A percentile compares a stretch with the other conserved stretches of the same genome.
Conservation (phyloP, 2,888 invertebrate genomes). For the Geotrupes spiniger region DNA sequence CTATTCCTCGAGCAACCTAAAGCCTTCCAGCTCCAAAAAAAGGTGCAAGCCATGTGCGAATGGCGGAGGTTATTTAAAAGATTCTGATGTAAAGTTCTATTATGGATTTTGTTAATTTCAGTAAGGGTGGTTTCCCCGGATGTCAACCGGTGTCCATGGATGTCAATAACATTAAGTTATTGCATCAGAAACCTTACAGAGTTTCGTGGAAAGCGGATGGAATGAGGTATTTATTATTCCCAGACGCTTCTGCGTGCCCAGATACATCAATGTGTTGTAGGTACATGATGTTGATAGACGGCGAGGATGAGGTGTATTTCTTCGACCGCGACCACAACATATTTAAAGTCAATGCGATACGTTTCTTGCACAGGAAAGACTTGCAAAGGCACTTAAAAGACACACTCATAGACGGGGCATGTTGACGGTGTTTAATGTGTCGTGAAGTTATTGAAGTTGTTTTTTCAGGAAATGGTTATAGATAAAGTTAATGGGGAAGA, state of each 20-base stretch:
- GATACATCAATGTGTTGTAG: slow-evolving; percentile 49
- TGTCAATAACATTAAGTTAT: slow-evolving; percentile 67
- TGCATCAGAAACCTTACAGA: slow-evolving; percentile 81
- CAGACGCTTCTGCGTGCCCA: slow-evolving; percentile 23
- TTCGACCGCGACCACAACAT: slow-evolving; percentile 93
- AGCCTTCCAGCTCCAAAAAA: slow-evolving; percentile 63
- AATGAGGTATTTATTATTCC: slow-evolving; percentile 75
- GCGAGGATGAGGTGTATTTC: slow-evolving; percentile 82
- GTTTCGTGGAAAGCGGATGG: slow-evolving; percentile 99
- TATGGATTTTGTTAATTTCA: slow-evolving; percentile 11
- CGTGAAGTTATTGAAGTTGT: slow-evolving; percentile 3
- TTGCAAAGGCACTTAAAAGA: slow-evolving; percentile 67
- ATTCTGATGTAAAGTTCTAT: neutral
- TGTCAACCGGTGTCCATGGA: slow-evolving; percentile 98
- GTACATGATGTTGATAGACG: slow-evolving; percentile 95
- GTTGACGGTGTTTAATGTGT: slow-evolving; percentile 1
- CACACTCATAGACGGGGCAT: slow-evolving; percentile 91
- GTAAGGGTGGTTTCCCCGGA: slow-evolving; percentile 83
- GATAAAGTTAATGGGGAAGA: slow-evolving; percentile 74
- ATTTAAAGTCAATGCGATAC: slow-evolving; percentile 77
- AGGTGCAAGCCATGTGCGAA: slow-evolving; percentile 74
- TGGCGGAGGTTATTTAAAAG: slow-evolving; percentile 60
- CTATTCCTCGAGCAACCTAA: slow-evolving; percentile 63
- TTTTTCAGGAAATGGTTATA: slow-evolving; percentile 90
- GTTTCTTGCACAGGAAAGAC: slow-evolving; percentile 77